These are phyloP conservation scores for Regulus satrapa DNA, from an alignment of 2,113 vertebrate genomes.

Conservation along the genomic window DNA sequence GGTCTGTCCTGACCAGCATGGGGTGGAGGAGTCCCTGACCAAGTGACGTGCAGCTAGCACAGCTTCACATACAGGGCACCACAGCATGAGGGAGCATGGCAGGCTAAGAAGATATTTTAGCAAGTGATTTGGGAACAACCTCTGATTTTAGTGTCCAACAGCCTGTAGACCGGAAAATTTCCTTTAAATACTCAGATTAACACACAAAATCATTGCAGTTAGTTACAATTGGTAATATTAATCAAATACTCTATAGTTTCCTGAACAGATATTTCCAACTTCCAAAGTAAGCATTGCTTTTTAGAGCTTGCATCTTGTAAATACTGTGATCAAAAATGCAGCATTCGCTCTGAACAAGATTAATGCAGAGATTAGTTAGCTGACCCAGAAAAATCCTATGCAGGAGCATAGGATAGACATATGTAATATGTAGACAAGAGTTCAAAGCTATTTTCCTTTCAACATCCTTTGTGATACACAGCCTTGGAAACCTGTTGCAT, in stretches of 20 bases:
- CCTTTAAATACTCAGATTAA: not conserved
- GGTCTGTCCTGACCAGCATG: rapidly evolving
- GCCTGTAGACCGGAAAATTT: not conserved
- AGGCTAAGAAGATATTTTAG: not conserved
- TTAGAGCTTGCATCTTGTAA: not conserved
- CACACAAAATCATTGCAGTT: not conserved
- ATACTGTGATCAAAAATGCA: not conserved
- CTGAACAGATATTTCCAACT: not conserved
- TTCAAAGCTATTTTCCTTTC: not conserved
- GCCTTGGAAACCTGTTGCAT: not conserved
- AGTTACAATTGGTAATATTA: not conserved
- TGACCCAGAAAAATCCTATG: not conserved
- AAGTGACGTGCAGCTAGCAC: not conserved
- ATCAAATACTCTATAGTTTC: not conserved
- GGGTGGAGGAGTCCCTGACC: not conserved
- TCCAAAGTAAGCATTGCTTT: not conserved
- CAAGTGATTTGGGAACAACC: not conserved
- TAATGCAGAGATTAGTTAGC: not conserved
- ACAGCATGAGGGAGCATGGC: not conserved
- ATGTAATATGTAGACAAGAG: not conserved
- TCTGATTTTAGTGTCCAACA: not conserved
- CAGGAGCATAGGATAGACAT: no score
- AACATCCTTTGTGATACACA: not conserved
- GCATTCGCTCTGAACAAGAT: not conserved
- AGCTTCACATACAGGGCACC: not conserved